Evolutionary conservation across 37 sponge, comb jelly and placozoan species (phyloP), one percentile per base, ranked within the genome.

Genomic region (Halichondria panicea): DNA sequence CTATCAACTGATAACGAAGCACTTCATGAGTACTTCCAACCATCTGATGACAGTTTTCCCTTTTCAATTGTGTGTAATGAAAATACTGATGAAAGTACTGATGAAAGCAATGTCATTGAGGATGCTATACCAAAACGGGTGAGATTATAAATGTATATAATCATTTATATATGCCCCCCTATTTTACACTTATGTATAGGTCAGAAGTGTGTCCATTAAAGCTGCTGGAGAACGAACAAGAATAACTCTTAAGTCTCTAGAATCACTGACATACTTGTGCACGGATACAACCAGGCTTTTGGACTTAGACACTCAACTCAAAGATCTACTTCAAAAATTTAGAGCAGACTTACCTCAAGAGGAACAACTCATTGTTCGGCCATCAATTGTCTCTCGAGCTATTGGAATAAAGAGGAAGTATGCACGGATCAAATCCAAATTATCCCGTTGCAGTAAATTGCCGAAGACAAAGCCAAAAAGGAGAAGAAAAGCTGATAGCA

Each of bases 351-450:
- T 65, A 65, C 66, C 66, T 35, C 39, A 34, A n/a, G 42, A 65
- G n/a, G 66, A 65, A 65, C 42, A 38, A 65, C 42, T 65, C 11
- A 40, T 65, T 65, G 42, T 65, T 34, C 66, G 42, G 34, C 42
- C 66, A n/a, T 9, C 36, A 33, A 8, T 34, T n/a, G 15, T 38
- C 7, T 65, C 42, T 15, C 66, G 66, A 39, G 66, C 66, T 34
- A n/a, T 34, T 13, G 34, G 13, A 12, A 34, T 34, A 9, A 65
- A 65, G 34, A 28, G 42, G 39, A 65, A 65, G 66, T 65, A 65
- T 65, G 66, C 42, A 34, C 39, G 42, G 11, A 39, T 65, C 9
- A 65, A 38, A 40, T 15, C 40, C 28, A 65, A 65, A 4, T n/a
- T n/a, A n/a, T 15, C 4, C 15, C n/a, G 4, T 15, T 34, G 66